Conservation (phyloP, 2,113 vertebrate genomes). For the Tenrec ecaudatus region DNA sequence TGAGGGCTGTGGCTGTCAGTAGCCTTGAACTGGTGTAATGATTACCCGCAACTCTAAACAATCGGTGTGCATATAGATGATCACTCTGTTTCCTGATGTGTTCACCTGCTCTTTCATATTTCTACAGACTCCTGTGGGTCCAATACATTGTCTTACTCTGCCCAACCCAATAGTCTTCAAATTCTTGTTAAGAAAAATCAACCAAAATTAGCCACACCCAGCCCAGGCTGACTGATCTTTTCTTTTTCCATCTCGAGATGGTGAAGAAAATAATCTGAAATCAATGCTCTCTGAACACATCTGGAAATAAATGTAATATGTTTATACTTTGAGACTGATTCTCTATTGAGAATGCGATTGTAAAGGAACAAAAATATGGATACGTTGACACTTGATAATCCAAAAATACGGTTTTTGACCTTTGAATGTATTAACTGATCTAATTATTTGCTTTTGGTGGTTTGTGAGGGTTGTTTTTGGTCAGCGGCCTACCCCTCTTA, state of each 20-base stretch:
- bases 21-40: not conserved
- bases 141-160: no score
- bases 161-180: no score
- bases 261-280: not conserved
- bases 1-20: not conserved
- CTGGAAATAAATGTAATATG: not conserved
- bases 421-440: not conserved
- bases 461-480: not conserved
- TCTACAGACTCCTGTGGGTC: no score
- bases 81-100: not conserved
- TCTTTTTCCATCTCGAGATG: conserved; percentile 1
- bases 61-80: not conserved
- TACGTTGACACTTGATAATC: not conserved
- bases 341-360: not conserved
- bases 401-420: conserved; percentile 10
- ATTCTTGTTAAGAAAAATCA: not conserved
- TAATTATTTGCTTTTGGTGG: not conserved
- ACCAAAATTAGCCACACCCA: conserved; percentile 16
- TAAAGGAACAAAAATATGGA: not conserved
- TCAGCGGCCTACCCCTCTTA: not conserved
- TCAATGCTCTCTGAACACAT: not conserved
- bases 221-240: not conserved
- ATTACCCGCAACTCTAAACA: not conserved
- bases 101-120: not conserved
- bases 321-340: not conserved